These are phyloP conservation scores for Arbacia lixula DNA, from an alignment of 53 echinoderm and acorn worm genomes.

Conservation along the genomic window DNA sequence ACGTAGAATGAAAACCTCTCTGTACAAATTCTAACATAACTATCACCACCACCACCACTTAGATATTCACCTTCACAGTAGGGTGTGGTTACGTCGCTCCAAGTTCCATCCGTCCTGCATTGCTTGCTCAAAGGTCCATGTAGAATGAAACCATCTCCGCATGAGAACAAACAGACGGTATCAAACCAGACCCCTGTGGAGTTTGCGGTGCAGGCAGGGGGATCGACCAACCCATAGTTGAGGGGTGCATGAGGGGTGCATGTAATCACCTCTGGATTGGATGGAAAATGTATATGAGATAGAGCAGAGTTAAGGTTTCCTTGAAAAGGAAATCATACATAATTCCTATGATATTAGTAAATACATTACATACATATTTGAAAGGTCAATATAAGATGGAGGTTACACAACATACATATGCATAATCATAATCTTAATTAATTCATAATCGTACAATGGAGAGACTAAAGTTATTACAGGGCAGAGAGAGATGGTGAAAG, in stretches of 20 bases:
- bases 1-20: no score
- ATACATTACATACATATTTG: no score
- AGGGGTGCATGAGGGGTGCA: constrained; percentile 62
- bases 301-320: no score
- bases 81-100: constrained; percentile 59
- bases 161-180: constrained; percentile 61
- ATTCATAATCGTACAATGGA: no score
- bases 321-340: no score
- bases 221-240: constrained; percentile 52
- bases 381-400: no score
- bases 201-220: constrained; percentile 42
- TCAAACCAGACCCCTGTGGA: constrained; percentile 28
- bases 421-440: no score
- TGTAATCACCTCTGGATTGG: constrained; percentile 57
- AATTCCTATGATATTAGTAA: no score
- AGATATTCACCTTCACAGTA: constrained; percentile 59
- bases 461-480: no score
- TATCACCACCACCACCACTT: not conserved
- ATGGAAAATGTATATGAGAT: no score
- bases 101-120: constrained; percentile 55
- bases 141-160: constrained; percentile 59
- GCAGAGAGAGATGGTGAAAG: no score
- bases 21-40: not conserved
- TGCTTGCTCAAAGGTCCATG: constrained; percentile 57
- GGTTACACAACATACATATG: no score